phyloP scores from a whole-genome alignment of 2,888 invertebrate genomes.

The Sarcophaga variegata region DNA sequence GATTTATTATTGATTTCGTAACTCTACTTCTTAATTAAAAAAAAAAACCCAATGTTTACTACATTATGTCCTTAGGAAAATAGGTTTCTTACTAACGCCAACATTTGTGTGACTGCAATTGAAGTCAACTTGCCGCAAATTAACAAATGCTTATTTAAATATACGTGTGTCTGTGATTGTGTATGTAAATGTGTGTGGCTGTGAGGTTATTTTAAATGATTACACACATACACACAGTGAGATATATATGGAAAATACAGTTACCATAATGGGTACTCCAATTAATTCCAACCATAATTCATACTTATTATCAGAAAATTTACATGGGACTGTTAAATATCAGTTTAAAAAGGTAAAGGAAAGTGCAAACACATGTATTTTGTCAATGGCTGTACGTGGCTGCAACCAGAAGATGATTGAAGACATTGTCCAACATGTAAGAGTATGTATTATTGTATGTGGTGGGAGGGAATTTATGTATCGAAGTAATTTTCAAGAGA shows the following conservation, averaged over 20 bases:
- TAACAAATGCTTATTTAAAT: slow-evolving; percentile 20
- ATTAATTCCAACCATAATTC: slow-evolving; percentile 48
- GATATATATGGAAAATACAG: background rate
- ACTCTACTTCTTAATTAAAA: too few relatives aligned
- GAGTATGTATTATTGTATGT: too few relatives aligned
- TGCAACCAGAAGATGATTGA: too few relatives aligned
- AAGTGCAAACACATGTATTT: slow-evolving; percentile 35
- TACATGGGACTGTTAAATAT: slow-evolving; percentile 2
- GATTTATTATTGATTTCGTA: too few relatives aligned
- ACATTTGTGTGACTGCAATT: background rate
- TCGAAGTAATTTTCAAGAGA: too few relatives aligned
- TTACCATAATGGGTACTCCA: slow-evolving; percentile 17
- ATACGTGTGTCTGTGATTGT: background rate
- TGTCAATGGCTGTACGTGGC: background rate
- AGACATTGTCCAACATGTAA: too few relatives aligned
- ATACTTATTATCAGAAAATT: slow-evolving; percentile 25
- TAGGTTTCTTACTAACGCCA: background rate
- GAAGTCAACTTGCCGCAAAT: slow-evolving; percentile 23
- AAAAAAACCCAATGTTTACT: background rate
- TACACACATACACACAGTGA: background rate
- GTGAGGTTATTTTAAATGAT: background rate
- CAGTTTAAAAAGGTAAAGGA: background rate
- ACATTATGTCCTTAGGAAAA: background rate
- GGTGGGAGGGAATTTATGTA: too few relatives aligned
- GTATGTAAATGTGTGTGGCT: background rate